Percentiles rank a stretch among this genome's conserved stretches.
Evolutionary conservation across 2,113 vertebrate genomes (phyloP).

Genomic region (Chunga burmeisteri): DNA sequence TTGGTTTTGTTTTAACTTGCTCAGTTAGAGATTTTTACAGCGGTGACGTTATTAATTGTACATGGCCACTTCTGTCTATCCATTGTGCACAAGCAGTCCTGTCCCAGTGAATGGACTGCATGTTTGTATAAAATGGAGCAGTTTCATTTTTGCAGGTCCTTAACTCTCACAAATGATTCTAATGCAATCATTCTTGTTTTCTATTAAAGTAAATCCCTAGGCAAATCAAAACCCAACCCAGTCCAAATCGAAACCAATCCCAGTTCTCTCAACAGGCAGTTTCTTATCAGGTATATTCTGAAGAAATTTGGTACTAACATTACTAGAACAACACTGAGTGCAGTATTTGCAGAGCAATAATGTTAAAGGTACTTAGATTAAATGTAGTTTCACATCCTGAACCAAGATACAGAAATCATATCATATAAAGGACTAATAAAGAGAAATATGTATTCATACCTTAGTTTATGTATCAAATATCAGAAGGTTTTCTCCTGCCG

Average conservation of each 20-base stretch:
- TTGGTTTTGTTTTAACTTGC: neutral
- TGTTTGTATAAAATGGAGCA: neutral
- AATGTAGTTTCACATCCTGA: neutral
- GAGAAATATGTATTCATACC: neutral
- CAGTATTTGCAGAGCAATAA: neutral
- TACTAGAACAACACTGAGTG: neutral
- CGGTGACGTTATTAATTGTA: neutral
- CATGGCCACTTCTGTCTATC: neutral
- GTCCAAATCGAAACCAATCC: neutral
- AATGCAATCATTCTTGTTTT: neutral
- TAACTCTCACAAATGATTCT: neutral
- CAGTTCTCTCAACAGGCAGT: neutral
- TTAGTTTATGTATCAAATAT: neutral
- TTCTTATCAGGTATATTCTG: neutral
- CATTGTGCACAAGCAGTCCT: neutral
- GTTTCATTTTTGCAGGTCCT: neutral
- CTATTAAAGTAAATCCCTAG: neutral
- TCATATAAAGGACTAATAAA: neutral
- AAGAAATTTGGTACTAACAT: rapidly evolving
- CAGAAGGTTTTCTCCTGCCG: neutral
- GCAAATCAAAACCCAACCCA: neutral
- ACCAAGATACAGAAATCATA: neutral
- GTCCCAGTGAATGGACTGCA: neutral
- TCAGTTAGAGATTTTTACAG: neutral
- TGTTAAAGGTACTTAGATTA: neutral